These are phyloP conservation scores for Callyntrura guangdongensis DNA, from an alignment of 2,888 invertebrate species.

Conservation along the genomic window DNA sequence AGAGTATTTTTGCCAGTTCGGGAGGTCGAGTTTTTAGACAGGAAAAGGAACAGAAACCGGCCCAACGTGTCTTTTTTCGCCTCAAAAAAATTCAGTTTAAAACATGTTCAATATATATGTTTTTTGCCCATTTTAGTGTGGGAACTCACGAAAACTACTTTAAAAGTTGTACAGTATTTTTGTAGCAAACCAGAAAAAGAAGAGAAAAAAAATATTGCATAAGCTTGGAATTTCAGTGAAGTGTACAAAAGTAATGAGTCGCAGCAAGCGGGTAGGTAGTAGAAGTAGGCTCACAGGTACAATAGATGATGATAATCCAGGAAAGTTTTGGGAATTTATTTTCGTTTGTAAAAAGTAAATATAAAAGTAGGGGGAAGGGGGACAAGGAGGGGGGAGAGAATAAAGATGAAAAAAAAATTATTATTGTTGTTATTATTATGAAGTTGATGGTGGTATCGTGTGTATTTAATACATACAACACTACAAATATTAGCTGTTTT, in stretches of 20 bases:
- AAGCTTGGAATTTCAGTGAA: slow-evolving; percentile 24
- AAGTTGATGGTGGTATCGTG: too few species aligned
- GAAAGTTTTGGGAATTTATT: slow-evolving; percentile 22
- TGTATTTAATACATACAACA: too few species aligned
- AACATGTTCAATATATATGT: slow-evolving; percentile 44
- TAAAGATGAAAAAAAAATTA: too few species aligned
- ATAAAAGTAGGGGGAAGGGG: too few species aligned
- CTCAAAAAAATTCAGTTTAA: background rate
- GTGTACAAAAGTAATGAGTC: background rate
- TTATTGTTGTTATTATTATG: too few species aligned
- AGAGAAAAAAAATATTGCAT: background rate
- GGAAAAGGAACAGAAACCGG: slow-evolving; percentile 74
- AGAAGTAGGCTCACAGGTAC: too few species aligned
- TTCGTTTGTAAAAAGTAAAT: too few species aligned
- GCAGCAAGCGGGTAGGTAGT: too few species aligned
- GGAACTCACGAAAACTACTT: slow-evolving; percentile 43
- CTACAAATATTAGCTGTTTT: too few species aligned
- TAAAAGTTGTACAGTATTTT: background rate
- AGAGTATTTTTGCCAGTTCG: slow-evolving; percentile 34
- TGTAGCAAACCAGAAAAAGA: background rate
- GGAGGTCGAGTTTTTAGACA: slow-evolving; percentile 58
- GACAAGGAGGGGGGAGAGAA: too few species aligned
- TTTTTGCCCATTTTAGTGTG: slow-evolving; percentile 47
- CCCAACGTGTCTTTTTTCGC: slow-evolving; percentile 69
- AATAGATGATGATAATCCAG: background rate